Evolutionary conservation across 1,140 invertebrate species (phyloP).

Genomic region (Heliconius hermathena): DNA sequence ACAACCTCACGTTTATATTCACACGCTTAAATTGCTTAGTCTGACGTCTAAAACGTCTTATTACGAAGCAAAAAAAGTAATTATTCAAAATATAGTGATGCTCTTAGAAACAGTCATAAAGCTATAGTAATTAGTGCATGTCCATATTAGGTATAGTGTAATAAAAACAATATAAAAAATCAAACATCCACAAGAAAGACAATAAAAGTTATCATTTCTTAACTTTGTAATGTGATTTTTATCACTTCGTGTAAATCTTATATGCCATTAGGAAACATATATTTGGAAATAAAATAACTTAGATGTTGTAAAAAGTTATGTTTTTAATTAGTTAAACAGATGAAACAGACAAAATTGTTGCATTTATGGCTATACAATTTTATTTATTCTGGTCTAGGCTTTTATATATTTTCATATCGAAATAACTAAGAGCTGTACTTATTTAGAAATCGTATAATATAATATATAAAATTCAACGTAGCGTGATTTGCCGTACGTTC

Average conservation of each 20-base stretch:
- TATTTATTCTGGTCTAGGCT: no score
- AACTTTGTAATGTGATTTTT: background rate
- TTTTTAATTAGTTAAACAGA: background rate
- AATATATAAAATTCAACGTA: no score
- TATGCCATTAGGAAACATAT: background rate
- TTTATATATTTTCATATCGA: no score
- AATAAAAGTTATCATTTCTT: background rate
- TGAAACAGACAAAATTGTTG: no score
- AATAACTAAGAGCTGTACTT: no score
- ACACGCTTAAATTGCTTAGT: no score
- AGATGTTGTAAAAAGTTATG: background rate
- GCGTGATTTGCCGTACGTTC: no score
- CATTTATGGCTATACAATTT: no score
- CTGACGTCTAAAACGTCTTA: background rate
- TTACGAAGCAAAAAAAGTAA: background rate
- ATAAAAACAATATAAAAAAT: slow-evolving; percentile 5
- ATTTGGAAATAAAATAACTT: background rate
- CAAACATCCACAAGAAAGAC: background rate
- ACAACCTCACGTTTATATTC: no score
- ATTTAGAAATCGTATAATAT: no score
- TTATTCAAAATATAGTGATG: background rate
- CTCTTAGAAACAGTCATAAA: background rate
- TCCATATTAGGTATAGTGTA: background rate
- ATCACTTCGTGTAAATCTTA: background rate
- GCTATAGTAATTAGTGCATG: background rate